phyloP scores from a whole-genome alignment of 2,888 invertebrate species.

The Drosophila lacicola region DNA sequence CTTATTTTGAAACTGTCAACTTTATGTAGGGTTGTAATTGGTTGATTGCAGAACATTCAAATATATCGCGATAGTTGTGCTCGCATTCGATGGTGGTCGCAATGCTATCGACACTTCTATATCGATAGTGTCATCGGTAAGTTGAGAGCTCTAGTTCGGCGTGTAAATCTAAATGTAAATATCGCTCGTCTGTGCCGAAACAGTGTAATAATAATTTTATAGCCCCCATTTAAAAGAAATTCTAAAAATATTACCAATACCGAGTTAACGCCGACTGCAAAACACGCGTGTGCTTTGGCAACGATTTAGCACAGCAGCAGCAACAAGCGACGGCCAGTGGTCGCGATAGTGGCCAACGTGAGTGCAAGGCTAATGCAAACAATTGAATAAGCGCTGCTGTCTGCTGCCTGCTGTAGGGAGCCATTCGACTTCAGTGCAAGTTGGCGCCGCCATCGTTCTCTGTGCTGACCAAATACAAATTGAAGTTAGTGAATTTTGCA shows the following conservation, averaged over 20 bases:
- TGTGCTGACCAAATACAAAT: conserved; percentile 30
- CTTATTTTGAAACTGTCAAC: too few relatives aligned
- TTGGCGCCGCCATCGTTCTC: conserved; percentile 20
- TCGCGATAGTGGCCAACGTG: conserved; percentile 45
- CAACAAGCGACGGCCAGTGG: conserved; percentile 35
- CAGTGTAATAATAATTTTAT: conserved; percentile 35
- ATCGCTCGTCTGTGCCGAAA: conserved; percentile 55
- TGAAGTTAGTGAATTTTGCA: conserved; percentile 37
- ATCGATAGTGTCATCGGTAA: conserved; percentile 28
- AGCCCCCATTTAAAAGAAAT: conserved; percentile 24
- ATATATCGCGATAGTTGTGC: conserved; percentile 4
- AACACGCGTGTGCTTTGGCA: conserved; percentile 6
- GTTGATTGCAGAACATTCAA: too few relatives aligned
- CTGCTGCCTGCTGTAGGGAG: conserved; percentile 28
- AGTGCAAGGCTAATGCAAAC: conserved; percentile 65
- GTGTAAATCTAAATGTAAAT: conserved; percentile 63
- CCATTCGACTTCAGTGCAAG: conserved; percentile 18
- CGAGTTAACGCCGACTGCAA: background rate
- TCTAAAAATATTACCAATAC: conserved; percentile 39
- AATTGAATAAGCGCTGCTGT: conserved; percentile 68
- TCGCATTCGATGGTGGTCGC: background rate
- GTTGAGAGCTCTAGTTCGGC: conserved; percentile 45
- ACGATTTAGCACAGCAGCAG: conserved; percentile 19
- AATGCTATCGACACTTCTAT: background rate
- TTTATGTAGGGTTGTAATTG: background rate